Evolutionary conservation across 1,140 invertebrate species (phyloP), one percentile per base, ranked within the genome.

Genomic region (Zaprionus inermis): DNA sequence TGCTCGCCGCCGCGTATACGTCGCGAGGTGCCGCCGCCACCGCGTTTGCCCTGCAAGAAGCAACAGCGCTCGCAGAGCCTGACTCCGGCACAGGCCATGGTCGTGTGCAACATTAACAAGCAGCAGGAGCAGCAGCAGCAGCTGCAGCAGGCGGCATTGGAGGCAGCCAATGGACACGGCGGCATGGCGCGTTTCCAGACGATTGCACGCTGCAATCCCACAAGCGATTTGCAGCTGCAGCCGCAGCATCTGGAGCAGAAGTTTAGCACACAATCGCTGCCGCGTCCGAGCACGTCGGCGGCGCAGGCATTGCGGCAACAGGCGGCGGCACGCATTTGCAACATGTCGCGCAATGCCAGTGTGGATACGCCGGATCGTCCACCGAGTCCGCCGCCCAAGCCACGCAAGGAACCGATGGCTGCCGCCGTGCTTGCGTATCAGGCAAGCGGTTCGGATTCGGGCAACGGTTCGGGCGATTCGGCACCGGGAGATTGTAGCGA

Each of bases 381-480:
- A 11, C 91, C 92, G 0, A 93, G 93, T 79, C 95, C 96, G 9
- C 96, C 96, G 10, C 96, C 96, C 0, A 97, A 96, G 93, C 96
- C 95, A 2, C 84, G 91, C 12, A 93, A 93, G 74, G 93, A 93
- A 14, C 93, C 93, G 44, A 93, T 93, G 61, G 89, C 81, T 0
- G 85, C 94, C 0, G 85, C 94, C 7, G 93, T 94, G 20, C 93
- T 94, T 22, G 93, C 95, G 0, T 97, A 97, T 79, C 96, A 97
- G 69, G 95, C 96, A 1, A 97, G 96, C 49, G 96, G 96, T 1
- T 97, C 96, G 1, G 97, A 97, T 93, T 97, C 96, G 10, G 96
- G 97, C 2, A 97, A 97, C 79, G 97, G 96, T 0, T 97, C 96
- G 0, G 97, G 97, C 0, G 97, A 97, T 90, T 96, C 96, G 0